Percentiles rank a stretch among this genome's conserved stretches.
Conservation (phyloP, 1,140 invertebrate genomes). For the Drosophila sucinea region DNA sequence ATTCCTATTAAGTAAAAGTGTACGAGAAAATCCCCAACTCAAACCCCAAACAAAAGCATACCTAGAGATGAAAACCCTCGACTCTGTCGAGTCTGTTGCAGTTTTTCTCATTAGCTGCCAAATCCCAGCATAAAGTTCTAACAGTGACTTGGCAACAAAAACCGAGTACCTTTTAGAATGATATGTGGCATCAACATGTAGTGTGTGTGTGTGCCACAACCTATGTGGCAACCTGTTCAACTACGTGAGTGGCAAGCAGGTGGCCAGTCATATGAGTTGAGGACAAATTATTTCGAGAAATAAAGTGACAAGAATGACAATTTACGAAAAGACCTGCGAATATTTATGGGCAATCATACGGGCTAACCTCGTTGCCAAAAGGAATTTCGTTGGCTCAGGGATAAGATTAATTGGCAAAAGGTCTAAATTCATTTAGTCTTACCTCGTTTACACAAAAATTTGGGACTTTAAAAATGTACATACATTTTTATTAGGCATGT, state of each 20-base stretch:
- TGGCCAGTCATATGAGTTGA: not conserved
- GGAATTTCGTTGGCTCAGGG: not conserved
- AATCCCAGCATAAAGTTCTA: slow-evolving; percentile 59
- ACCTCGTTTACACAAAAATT: no score
- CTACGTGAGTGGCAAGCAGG: not conserved
- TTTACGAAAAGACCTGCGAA: slow-evolving; percentile 2
- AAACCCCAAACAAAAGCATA: slow-evolving; percentile 1
- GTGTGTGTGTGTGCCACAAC: not conserved
- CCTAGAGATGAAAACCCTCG: slow-evolving; percentile 7
- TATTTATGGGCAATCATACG: not conserved
- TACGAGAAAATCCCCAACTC: slow-evolving; percentile 29
- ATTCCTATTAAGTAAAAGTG: slow-evolving; percentile 68
- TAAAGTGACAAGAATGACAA: slow-evolving; percentile 4
- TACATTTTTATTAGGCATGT: no score
- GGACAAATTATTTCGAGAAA: slow-evolving; percentile 5
- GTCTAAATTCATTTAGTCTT: no score
- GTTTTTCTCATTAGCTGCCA: slow-evolving; percentile 65
- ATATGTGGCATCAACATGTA: slow-evolving; percentile 5
- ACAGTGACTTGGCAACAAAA: slow-evolving; percentile 49
- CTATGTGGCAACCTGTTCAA: not conserved
- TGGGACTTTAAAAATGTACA: no score
- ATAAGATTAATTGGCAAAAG: no score
- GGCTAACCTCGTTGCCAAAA: not conserved
- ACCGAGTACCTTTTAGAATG: slow-evolving; percentile 7
- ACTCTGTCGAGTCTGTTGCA: slow-evolving; percentile 42